These are phyloP conservation scores for Pentalonia nigronervosa DNA, from an alignment of 1,140 invertebrate genomes.

Conservation along the genomic window DNA sequence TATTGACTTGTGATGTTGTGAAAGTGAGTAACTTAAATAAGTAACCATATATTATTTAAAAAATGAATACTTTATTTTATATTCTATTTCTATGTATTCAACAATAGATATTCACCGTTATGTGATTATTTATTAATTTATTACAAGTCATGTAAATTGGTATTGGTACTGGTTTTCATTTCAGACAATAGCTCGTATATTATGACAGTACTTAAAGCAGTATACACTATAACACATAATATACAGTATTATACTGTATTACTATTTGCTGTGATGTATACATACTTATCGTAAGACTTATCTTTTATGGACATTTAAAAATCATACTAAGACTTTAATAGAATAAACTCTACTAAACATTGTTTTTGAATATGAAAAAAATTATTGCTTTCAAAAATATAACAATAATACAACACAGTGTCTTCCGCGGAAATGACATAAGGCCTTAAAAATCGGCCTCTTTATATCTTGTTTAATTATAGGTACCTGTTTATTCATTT, in stretches of 20 bases:
- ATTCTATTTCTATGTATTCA: background rate
- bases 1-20: background rate
- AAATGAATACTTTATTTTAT: background rate
- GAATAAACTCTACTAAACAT: background rate
- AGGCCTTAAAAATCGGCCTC: too few relatives aligned
- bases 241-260: background rate
- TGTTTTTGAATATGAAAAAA: background rate
- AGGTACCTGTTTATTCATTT: background rate
- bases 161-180: background rate
- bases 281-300: background rate
- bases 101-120: background rate
- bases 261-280: background rate
- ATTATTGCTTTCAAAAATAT: background rate
- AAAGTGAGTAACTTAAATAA: background rate
- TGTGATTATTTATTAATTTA: conserved; percentile 10
- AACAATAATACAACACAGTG: background rate
- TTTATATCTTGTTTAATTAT: too few relatives aligned
- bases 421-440: too few relatives aligned
- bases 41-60: background rate
- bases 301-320: background rate
- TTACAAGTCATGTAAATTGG: background rate
- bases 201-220: background rate
- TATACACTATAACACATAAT: background rate
- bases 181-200: background rate
- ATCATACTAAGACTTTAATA: background rate